phyloP scores from a whole-genome alignment of 2,888 invertebrate genomes.

The Teleiodes luculella region DNA sequence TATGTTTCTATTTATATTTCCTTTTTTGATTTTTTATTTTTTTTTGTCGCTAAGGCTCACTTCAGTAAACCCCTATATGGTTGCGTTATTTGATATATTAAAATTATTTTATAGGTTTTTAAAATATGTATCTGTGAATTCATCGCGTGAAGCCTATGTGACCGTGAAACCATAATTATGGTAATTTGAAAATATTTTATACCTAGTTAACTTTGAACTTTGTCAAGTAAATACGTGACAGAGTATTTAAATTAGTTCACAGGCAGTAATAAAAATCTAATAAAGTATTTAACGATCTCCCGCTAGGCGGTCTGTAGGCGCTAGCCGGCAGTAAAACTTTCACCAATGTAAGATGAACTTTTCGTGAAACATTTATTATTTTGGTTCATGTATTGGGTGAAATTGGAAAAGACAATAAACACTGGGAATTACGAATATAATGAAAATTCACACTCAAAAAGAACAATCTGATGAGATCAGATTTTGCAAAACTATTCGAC shows the following conservation, averaged over 20 bases:
- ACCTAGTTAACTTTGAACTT: conserved; percentile 21
- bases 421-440: too few relatives aligned
- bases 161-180: not conserved
- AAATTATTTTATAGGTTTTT: not conserved
- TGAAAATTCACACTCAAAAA: too few relatives aligned
- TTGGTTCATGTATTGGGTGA: too few relatives aligned
- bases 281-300: conserved; percentile 65
- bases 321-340: conserved; percentile 42
- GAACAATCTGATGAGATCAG: too few relatives aligned
- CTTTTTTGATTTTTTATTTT: too few relatives aligned
- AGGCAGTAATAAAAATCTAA: conserved; percentile 62
- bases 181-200: conserved; percentile 13
- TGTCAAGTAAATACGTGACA: conserved; percentile 46
- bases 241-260: conserved; percentile 53
- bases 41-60: too few relatives aligned
- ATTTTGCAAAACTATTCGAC: too few relatives aligned
- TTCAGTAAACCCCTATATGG: too few relatives aligned
- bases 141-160: not conserved
- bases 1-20: too few relatives aligned
- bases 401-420: too few relatives aligned
- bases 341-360: conserved; percentile 36
- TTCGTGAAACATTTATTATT: conserved; percentile 22
- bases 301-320: conserved; percentile 58
- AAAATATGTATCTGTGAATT: not conserved
- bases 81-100: too few relatives aligned